Evolutionary conservation across 2,113 vertebrate species (phyloP).

Genomic region (Semnornis frantzii): DNA sequence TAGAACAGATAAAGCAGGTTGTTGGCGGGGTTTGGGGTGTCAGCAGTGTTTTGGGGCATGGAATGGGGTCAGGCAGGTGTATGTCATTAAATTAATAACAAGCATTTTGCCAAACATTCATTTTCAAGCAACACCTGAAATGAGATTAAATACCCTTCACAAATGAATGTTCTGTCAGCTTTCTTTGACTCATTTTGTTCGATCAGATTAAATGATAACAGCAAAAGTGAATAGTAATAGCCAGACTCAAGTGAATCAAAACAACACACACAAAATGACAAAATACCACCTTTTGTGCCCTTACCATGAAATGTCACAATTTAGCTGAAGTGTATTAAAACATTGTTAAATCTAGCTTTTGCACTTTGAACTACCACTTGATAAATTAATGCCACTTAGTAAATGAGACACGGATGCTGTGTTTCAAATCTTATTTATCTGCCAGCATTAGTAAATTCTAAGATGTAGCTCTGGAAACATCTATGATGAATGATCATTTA

Average conservation of each 20-base stretch:
- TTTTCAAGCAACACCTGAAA: not conserved
- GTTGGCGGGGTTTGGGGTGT: not conserved
- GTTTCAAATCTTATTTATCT: not conserved
- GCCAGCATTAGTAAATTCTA: not conserved
- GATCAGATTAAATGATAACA: not conserved
- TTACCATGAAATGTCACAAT: not conserved
- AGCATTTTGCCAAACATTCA: not conserved
- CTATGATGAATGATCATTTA: not conserved
- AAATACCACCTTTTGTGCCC: not conserved
- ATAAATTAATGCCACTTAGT: not conserved
- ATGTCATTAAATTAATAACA: not conserved
- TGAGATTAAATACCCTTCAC: not conserved
- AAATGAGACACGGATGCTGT: accelerated
- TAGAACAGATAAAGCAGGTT: not conserved
- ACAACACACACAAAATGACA: not conserved
- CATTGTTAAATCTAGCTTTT: not conserved
- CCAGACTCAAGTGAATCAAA: not conserved
- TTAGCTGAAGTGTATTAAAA: not conserved
- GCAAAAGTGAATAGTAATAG: not conserved
- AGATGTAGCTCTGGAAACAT: not conserved
- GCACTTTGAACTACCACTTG: not conserved
- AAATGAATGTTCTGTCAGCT: not conserved
- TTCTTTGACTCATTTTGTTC: not conserved
- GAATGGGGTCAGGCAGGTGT: accelerated
- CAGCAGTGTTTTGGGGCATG: not conserved